These are phyloP conservation scores for Protobothrops mucrosquamatus DNA, from an alignment of 2,113 vertebrate genomes.

Conservation along the genomic window DNA sequence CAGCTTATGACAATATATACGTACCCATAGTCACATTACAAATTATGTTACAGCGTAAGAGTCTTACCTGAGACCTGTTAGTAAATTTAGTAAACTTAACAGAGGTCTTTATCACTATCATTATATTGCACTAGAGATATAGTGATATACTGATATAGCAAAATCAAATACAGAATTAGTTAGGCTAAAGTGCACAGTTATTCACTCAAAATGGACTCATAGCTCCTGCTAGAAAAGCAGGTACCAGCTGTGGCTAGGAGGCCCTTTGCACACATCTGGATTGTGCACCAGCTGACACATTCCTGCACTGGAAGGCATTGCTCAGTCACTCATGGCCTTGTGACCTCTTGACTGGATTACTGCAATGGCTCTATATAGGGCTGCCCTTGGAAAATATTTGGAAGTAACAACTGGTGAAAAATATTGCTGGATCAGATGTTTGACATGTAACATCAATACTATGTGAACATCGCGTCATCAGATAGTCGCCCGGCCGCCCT, in stretches of 20 bases:
- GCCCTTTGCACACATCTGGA: neutral
- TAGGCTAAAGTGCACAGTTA: neutral
- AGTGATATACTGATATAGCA: neutral
- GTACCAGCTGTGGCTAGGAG: neutral
- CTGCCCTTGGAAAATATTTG: neutral
- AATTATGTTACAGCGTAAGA: neutral
- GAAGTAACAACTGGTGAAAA: neutral
- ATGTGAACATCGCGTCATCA: too few relatives aligned
- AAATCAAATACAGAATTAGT: neutral
- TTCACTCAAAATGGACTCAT: neutral
- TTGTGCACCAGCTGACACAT: neutral
- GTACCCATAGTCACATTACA: neutral
- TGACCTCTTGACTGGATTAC: neutral
- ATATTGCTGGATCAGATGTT: neutral
- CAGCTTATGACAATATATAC: neutral
- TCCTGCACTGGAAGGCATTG: neutral
- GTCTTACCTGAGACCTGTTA: neutral
- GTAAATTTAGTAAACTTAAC: neutral
- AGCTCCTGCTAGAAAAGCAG: neutral
- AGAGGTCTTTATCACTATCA: neutral
- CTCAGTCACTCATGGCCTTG: neutral
- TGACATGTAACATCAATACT: neutral
- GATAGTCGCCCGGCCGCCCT: too few relatives aligned
- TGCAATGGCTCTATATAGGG: neutral
- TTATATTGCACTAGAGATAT: neutral